Evolutionary conservation across 2,113 vertebrate species (phyloP), one percentile per base, ranked within the genome.

Genomic region (Phocoena phocoena): DNA sequence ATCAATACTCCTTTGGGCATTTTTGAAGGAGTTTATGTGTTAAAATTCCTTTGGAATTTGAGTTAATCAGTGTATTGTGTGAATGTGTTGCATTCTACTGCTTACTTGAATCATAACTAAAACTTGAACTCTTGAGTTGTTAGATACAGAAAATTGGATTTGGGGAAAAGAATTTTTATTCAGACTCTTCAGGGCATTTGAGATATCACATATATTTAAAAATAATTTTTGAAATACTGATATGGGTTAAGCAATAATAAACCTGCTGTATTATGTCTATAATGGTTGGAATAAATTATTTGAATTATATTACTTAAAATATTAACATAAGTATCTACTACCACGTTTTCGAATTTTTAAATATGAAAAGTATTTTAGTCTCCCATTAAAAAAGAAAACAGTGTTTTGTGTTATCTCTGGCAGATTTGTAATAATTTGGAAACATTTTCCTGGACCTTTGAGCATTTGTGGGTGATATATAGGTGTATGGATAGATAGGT

Each of bases 221-320:
- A 90, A 85, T 81, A 74, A 55, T 71, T 87, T 93, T 95, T 87
- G 31, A 96, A 44, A 60, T 82, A 62, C 26, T 11, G 5, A 88
- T 70, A 71, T 33, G 6, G 20, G 63, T 90, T 82, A 85, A 96
- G 21, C 58, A 65, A 70, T 85, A 62, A 0, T 63, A 53, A 77
- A 95, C 38, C 28, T 26, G 33, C 5, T 94, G 6, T 31, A 28
- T 55, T 81, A 7, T 86, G 36, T 15, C 14, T 58, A 74, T 31
- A 68, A 87, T 31, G 23, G 31, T 74, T 88, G 1, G 33, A 83
- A 88, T 65, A 53, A 38, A 55, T 90, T 90, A 81, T 86, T 80
- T 79, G 21, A 91, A 79, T 62, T 50, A 13, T 76, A 58, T n/a
- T 63, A 26, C 1, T 18, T 60, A 93, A 88, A 96, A 88, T 94